These are phyloP conservation scores for Thunnus albacares DNA, from an alignment of 2,797 vertebrate genomes.

Conservation along the genomic window DNA sequence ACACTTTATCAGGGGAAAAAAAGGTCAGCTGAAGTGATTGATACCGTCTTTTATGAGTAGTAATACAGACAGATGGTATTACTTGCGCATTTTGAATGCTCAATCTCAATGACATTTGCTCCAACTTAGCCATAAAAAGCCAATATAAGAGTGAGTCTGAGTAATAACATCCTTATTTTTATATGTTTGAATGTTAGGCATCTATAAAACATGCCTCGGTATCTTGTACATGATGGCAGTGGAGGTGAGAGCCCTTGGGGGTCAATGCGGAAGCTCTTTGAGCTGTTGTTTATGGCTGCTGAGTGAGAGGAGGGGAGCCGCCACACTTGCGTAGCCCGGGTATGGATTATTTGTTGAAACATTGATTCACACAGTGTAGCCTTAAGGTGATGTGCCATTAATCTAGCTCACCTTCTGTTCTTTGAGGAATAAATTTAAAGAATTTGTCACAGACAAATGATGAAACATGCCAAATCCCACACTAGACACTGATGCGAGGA, in stretches of 20 bases:
- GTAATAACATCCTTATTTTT: conserved; percentile 75
- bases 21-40: conserved; percentile 83
- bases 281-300: conserved; percentile 65
- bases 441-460: conserved; percentile 1
- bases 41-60: conserved; percentile 76
- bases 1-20: conserved; percentile 72
- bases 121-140: conserved; percentile 70
- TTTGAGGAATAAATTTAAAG: conserved; percentile 43
- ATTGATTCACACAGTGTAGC: conserved; percentile 56
- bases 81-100: conserved; percentile 76
- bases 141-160: conserved; percentile 64
- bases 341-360: conserved; percentile 72
- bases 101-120: conserved; percentile 80
- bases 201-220: conserved; percentile 66
- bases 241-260: conserved; percentile 42
- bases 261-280: conserved; percentile 65
- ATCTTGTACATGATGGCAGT: conserved; percentile 26
- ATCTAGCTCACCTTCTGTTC: conserved; percentile 32
- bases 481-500: too few relatives aligned
- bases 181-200: conserved; percentile 71
- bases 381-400: conserved; percentile 41
- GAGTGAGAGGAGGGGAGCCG: conserved; percentile 34
- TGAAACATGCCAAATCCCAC: neutral
- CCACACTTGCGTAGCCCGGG: conserved; percentile 15
- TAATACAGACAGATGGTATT: conserved; percentile 74